Percentiles rank a stretch among this genome's conserved stretches.
Conservation (phyloP, 2,113 vertebrate genomes). For the Bungarus multicinctus region DNA sequence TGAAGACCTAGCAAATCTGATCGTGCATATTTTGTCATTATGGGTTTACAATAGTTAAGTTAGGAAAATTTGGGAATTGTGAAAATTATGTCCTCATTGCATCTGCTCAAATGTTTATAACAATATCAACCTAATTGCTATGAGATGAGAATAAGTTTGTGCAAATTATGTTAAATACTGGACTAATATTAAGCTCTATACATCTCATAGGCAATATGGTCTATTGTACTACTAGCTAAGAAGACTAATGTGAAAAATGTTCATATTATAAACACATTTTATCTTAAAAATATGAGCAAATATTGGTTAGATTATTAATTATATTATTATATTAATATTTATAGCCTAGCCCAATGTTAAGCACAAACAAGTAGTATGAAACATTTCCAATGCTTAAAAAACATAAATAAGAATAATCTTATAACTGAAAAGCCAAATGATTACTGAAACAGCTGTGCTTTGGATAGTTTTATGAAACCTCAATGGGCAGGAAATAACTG, state of each 20-base stretch:
- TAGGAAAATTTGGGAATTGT: neutral
- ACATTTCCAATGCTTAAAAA: neutral
- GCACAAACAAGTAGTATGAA: neutral
- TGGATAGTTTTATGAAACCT: neutral
- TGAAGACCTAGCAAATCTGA: slow-evolving; percentile 41
- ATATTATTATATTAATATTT: neutral
- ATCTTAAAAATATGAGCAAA: neutral
- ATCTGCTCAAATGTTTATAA: neutral
- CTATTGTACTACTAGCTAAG: neutral
- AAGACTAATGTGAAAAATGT: neutral
- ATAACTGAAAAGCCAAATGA: neutral
- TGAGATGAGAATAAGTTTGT: neutral
- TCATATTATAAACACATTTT: neutral
- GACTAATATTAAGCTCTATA: neutral
- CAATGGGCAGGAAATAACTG: neutral
- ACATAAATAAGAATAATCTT: neutral
- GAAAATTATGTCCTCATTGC: neutral
- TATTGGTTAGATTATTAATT: neutral
- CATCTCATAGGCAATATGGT: neutral
- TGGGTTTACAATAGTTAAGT: slow-evolving; percentile 2
- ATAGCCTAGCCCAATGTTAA: neutral
- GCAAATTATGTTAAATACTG: neutral
- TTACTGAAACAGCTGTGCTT: neutral
- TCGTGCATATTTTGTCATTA: neutral
- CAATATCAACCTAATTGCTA: neutral